Evolutionary conservation across 2,888 invertebrate genomes (phyloP), one percentile per base, ranked within the genome.

Genomic region (Amphiduros pacificus): DNA sequence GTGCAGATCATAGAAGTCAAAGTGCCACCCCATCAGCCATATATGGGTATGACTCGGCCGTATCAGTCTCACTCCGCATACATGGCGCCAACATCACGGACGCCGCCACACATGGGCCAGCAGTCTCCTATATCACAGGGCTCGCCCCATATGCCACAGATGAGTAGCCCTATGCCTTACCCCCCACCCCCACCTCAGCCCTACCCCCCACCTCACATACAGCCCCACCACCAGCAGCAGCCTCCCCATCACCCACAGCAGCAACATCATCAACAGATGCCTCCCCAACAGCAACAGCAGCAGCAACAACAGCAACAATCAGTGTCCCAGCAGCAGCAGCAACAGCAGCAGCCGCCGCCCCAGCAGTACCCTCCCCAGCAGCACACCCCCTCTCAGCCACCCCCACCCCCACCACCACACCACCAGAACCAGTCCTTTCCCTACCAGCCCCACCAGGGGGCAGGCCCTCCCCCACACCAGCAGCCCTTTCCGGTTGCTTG

Each of bases 1-100:
- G 61, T 64, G 22, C 64, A 64, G 32, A 55, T 66, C 24, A 58
- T 66, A 1, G 66, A 66, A 48, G 59, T 66, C 22, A 58, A 40
- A 1, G 20, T 50, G 0, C 44, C 64, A n/a, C 49, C 57, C n/a
- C n/a, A n/a, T n/a, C n/a, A n/a, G n/a, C n/a, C 2, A 27, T 28
- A 20, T 29, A 36, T 17, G 14, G 36, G 11, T 36, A n/a, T n/a
- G 9, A 20, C 9, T 17, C 49, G 17, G 9, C 49, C 49, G 14
- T 9, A 9, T 11, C 20, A 9, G 20, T 49, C 49, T 17, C 20
- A 49, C 49, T 22, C 49, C 17, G 9, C 44, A 5, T 44, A 44
- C 44, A 22, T 22, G 22, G 22, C n/a, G 20, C 44, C 44, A 20
- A 6, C 44, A n/a, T 11, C 44, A 6, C 44, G 22, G 20, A 44